Evolutionary conservation across 1,140 invertebrate genomes (phyloP).

Genomic region (Caenorhabditis latens): DNA sequence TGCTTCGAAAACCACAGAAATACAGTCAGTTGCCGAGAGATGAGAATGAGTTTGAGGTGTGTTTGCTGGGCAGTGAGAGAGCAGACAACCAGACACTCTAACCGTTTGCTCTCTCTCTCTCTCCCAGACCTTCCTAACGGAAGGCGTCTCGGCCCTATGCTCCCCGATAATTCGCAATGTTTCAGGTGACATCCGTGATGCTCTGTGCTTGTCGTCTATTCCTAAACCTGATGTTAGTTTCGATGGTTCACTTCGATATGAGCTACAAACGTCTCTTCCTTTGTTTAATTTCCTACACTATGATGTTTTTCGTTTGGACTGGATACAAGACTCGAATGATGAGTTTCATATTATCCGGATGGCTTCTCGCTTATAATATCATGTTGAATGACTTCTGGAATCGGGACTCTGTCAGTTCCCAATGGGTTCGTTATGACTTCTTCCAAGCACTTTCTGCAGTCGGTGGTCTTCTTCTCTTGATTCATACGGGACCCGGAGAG

Average conservation of each 20-base stretch:
- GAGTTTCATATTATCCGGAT: not conserved
- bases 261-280: constrained; percentile 12
- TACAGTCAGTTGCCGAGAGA: constrained; percentile 8
- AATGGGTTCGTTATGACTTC: constrained; percentile 8
- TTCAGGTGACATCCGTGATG: constrained; percentile 12
- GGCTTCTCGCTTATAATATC: constrained; percentile 22
- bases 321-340: constrained; percentile 49
- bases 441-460: constrained; percentile 33
- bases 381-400: constrained; percentile 17
- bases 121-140: no score
- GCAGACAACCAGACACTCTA: no score
- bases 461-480: constrained; percentile 23
- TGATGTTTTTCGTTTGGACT: constrained; percentile 17
- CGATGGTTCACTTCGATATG: constrained; percentile 46
- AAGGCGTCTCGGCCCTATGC: no score
- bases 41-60: not conserved
- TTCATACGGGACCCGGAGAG: constrained; percentile 26
- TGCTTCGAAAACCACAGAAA: not conserved
- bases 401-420: no score
- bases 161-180: not conserved
- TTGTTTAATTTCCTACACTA: not conserved
- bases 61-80: not conserved
- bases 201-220: not conserved
- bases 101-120: no score
- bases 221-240: constrained; percentile 1